These are phyloP conservation scores for Alfaro cultratus DNA, from an alignment of 2,797 vertebrate genomes.

Conservation along the genomic window DNA sequence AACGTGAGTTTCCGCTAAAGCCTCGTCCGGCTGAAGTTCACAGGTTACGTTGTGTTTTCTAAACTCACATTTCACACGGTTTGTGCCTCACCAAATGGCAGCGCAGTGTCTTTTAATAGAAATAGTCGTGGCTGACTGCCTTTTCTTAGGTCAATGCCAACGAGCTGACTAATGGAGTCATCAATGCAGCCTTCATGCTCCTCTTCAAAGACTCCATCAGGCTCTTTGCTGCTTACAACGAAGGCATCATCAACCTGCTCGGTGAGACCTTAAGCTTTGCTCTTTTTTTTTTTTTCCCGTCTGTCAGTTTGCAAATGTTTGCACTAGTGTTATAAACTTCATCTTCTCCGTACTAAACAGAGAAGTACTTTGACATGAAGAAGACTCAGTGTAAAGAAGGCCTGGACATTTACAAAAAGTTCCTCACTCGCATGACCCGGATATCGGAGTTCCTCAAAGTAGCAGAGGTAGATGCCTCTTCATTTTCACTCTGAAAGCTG, in stretches of 20 bases:
- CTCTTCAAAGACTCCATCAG: conserved; percentile 99
- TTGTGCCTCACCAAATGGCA: conserved; percentile 31
- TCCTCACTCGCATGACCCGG: conserved; percentile 97
- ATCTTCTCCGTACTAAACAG: conserved; percentile 68
- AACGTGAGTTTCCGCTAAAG: conserved; percentile 88
- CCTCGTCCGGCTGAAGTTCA: conserved; percentile 21
- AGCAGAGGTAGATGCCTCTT: conserved; percentile 88
- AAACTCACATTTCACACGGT: conserved; percentile 5
- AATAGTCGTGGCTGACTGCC: conserved; percentile 46
- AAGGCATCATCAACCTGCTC: conserved; percentile 98
- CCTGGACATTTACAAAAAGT: conserved; percentile 99
- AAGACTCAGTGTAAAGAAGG: conserved; percentile 99
- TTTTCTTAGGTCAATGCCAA: conserved; percentile 95
- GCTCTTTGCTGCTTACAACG: conserved; percentile 99
- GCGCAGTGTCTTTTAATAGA: conserved; percentile 24
- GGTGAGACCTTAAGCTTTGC: conserved; percentile 78
- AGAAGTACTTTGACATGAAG: conserved; percentile 99
- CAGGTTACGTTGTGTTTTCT: conserved; percentile 25
- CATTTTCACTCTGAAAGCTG: neutral
- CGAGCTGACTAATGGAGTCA: conserved; percentile 98
- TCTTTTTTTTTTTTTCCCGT: too few relatives aligned
- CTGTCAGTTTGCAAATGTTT: neutral
- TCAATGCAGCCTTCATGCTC: conserved; percentile 99
- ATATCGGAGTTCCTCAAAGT: conserved; percentile 99
- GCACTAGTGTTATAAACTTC: neutral